Conservation (phyloP, 2,113 vertebrate genomes). For the Brevimyrus niger region DNA sequence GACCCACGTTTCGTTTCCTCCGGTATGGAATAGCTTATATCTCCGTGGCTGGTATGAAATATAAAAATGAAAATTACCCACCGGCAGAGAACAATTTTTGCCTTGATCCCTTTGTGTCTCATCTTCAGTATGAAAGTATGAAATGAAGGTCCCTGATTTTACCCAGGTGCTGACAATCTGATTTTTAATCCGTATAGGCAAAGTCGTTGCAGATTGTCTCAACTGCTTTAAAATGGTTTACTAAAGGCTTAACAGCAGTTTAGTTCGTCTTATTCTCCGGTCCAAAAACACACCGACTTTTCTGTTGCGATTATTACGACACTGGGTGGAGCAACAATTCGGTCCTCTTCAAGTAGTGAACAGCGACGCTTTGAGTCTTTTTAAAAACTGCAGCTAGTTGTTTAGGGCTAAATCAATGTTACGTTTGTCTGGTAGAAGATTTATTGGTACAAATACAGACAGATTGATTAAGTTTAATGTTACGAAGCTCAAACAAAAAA, state of each 20-base stretch:
- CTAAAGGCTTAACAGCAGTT: neutral
- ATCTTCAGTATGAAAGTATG: neutral
- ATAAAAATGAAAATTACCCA: neutral
- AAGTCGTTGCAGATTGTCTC: neutral
- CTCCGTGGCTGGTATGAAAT: neutral
- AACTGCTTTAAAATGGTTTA: neutral
- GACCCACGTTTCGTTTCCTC: slow-evolving; percentile 50
- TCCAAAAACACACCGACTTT: neutral
- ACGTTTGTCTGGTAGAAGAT: neutral
- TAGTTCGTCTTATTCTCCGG: neutral
- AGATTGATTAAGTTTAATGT: neutral
- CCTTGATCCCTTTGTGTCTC: neutral
- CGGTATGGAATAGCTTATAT: slow-evolving; percentile 43
- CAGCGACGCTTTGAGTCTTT: slow-evolving; percentile 30
- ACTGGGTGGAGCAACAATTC: neutral
- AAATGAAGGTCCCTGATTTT: neutral
- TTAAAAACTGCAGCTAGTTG: neutral
- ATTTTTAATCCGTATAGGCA: neutral
- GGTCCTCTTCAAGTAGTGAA: slow-evolving; percentile 9
- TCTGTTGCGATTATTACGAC: neutral
- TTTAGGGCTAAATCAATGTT: neutral
- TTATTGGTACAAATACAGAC: neutral
- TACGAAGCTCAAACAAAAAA: neutral
- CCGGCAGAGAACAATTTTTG: neutral
- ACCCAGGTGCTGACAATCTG: neutral